Evolutionary conservation across 2,113 vertebrate genomes (phyloP), one percentile per base, ranked within the genome.

Genomic region (Chaetodon auriga): DNA sequence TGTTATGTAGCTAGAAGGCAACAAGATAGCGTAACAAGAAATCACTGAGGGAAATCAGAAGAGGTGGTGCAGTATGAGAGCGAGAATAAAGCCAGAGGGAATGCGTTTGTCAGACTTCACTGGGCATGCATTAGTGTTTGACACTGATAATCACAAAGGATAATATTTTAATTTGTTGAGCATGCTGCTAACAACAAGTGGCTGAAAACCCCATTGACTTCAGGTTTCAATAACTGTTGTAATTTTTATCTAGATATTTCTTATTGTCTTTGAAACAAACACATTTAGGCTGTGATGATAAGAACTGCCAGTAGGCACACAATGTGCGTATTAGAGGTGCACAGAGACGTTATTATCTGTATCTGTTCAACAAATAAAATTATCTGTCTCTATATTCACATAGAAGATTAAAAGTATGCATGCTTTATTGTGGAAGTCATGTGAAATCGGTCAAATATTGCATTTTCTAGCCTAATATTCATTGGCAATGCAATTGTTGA

Each of bases 141-240:
- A 85, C 81, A 63, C 61, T 76, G 74, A 87, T 81, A 66, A 86
- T 85, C 71, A 82, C 12, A 46, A n/a, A 19, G 14, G 62, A 75
- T 78, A 36, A 78, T 69, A 53, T 86, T 86, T 86, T 68, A 76
- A 86, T 89, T 84, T 80, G 80, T 41, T 35, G 49, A 55, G 19
- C 49, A 48, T 55, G 35, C 60, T 21, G 63, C 53, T 9, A 16
- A 49, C 21, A 68, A 69, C 69, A 61, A 21, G 18, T 65, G 36
- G 35, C 15, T 70, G 8, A 43, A 66, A 51, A 74, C 43, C 13
- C 30, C 23, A 45, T 16, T 2, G 6, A 9, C 21, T 9, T 68
- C 2, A 13, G 23, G 53, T 38, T 55, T 46, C 6, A 35, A 18
- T 23, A 3, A 3, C 30, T 30, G 30, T 30, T 30, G 6, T 41